Percentiles rank a stretch among this genome's conserved stretches.
Conservation (phyloP, 2,113 vertebrate species). For the Dicentrarchus labrax region DNA sequence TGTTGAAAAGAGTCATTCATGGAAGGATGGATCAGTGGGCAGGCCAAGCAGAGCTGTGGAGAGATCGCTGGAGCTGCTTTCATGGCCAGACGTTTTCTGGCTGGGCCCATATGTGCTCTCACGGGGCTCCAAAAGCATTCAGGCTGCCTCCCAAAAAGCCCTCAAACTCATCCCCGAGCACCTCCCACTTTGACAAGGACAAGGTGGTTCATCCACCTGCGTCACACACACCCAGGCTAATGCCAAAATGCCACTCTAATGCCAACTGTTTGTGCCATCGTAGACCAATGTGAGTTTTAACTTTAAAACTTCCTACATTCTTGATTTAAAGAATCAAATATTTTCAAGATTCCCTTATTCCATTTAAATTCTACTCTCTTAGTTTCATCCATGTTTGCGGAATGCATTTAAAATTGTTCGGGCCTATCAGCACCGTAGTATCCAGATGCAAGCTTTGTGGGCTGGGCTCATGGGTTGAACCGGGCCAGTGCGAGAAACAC, state of each 20-base stretch:
- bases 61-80: slow-evolving; percentile 40
- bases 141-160: slow-evolving; percentile 65
- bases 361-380: not conserved
- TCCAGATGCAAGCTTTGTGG: not conserved
- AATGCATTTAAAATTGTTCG: not conserved
- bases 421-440: no score
- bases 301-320: not conserved
- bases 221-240: slow-evolving; percentile 1
- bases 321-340: not conserved
- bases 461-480: not conserved
- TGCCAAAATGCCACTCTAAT: slow-evolving; percentile 31
- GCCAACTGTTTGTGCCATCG: not conserved
- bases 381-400: not conserved
- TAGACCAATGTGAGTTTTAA: not conserved
- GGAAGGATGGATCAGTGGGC: slow-evolving; percentile 48
- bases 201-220: slow-evolving; percentile 67
- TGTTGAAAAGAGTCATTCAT: slow-evolving; percentile 56
- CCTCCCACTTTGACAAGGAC: slow-evolving; percentile 55
- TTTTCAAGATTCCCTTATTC: not conserved
- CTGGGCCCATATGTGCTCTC: slow-evolving; percentile 71
- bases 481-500: no score
- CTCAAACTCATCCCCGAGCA: slow-evolving; percentile 47
- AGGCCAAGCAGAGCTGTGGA: slow-evolving; percentile 41
- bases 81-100: slow-evolving; percentile 67
- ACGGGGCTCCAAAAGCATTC: slow-evolving; percentile 61